Evolutionary conservation across 2,888 invertebrate genomes (phyloP).

Genomic region (Cephonodes hylas): DNA sequence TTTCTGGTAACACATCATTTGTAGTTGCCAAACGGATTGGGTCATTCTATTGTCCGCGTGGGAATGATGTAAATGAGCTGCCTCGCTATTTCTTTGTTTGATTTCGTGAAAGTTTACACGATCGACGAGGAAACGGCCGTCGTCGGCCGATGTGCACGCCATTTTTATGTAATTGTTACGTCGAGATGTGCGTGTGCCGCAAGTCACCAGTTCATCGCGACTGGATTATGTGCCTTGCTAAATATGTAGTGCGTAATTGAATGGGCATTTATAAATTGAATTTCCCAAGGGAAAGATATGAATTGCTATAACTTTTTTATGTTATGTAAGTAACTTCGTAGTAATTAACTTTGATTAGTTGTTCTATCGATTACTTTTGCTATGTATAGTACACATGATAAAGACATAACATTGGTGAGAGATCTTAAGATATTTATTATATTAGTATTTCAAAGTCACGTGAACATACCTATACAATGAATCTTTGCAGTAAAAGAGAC

Average conservation of each 20-base stretch:
- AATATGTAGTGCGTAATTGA: neutral
- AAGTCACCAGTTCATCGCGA: constrained; percentile 30
- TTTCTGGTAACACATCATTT: constrained; percentile 74
- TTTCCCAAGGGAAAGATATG: too few species aligned
- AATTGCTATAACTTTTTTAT: too few species aligned
- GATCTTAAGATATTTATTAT: too few species aligned
- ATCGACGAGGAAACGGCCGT: constrained; percentile 77
- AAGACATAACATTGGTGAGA: too few species aligned
- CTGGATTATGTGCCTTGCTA: neutral
- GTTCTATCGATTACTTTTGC: too few species aligned
- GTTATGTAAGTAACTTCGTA: too few species aligned
- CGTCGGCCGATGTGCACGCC: constrained; percentile 76
- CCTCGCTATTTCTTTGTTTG: constrained; percentile 80
- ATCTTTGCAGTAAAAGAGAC: too few species aligned
- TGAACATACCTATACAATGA: too few species aligned
- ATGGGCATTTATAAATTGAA: too few species aligned
- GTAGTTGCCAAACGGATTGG: constrained; percentile 77
- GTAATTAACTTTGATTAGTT: too few species aligned
- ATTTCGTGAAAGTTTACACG: constrained; percentile 81
- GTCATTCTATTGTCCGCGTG: constrained; percentile 80
- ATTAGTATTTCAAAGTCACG: too few species aligned
- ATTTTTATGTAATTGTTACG: constrained; percentile 81
- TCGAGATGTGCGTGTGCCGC: constrained; percentile 51
- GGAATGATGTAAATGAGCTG: constrained; percentile 79
- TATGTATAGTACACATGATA: too few species aligned